Base-by-base conservation (phyloP, 2,888 invertebrate genomes). In the Steinernema carpocapsae region DNA sequence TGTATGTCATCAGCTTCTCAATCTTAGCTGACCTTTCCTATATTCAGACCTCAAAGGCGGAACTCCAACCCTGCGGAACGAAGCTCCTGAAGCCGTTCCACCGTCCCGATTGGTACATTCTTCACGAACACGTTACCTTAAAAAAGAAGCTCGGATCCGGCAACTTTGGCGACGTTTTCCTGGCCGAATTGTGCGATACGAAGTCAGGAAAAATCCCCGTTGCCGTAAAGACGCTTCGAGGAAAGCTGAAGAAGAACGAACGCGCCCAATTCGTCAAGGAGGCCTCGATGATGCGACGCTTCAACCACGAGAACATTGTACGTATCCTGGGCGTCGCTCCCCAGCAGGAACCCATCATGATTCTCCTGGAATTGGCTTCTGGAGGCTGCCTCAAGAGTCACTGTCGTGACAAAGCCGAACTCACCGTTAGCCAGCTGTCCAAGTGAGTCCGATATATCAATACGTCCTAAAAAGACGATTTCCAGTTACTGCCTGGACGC, bases 311-410 rank as follows among this genome's bases (percentile, higher is more conserved):
- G 19, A 71, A 71, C 45, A 71, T 71, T 43, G 71, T 71, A 3
- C 71, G 45, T 4, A 43, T 71, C 24, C 29, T 43, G 71, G 71
- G 71, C 10, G 71, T 71, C 71, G 71, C 71, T 56, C 42, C 72
- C 26, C 75, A 75, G 48, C 29, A 72, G 37, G 75, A 75, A 19
- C 75, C 75, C 7, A 56, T 75, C 10, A 75, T 75, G 72, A 71
- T 75, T 51, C 10, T 71, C 6, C 24, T 71, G 22, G 71, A 71
- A 17, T 19, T 71, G 17, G 71, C 72, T 22, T 26, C 72, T 19
- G 46, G 46, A 1, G 71, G 71, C 3, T 19, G 22, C 19, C 24
- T 71, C 19, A 70, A 72, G 72, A 59, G 45, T 22, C 70, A 46
- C 52, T 42, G 56, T n/a, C 42, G 37, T n/a, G 56, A 45, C 14